Evolutionary conservation across 2,888 invertebrate species (phyloP).

Genomic region (Papilio elwesi): DNA sequence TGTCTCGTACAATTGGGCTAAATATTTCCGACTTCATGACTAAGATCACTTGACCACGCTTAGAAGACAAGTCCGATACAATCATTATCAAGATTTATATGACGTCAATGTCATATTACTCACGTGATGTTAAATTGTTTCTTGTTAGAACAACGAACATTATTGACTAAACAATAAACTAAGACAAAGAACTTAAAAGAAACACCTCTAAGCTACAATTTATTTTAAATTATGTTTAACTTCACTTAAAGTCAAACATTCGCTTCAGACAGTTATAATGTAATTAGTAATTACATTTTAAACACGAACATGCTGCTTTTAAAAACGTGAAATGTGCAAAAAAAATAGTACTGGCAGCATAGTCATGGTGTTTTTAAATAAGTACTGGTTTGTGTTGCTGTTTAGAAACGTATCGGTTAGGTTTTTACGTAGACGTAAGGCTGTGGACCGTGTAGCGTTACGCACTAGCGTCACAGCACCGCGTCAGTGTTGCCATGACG

Average conservation of each 20-base stretch:
- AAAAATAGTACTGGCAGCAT: background rate
- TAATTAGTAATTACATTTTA: slow-evolving; percentile 24
- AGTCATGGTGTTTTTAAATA: background rate
- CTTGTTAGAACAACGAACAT: slow-evolving; percentile 21
- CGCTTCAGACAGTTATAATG: slow-evolving; percentile 16
- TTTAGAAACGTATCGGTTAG: slow-evolving; percentile 15
- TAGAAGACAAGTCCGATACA: slow-evolving; percentile 1
- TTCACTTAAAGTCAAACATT: slow-evolving; percentile 4
- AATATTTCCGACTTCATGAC: slow-evolving; percentile 22
- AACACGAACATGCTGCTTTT: slow-evolving; percentile 11
- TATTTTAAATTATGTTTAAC: slow-evolving; percentile 7
- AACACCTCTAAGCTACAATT: slow-evolving; percentile 6
- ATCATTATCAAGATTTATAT: slow-evolving; percentile 34
- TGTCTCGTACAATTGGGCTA: slow-evolving; percentile 4
- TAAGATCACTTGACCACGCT: slow-evolving; percentile 20
- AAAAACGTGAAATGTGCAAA: background rate
- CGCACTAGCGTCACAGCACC: slow-evolving; percentile 59
- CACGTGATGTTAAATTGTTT: slow-evolving; percentile 26
- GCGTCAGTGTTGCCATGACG: slow-evolving; percentile 59
- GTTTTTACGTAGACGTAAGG: slow-evolving; percentile 28
- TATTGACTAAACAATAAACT: slow-evolving; percentile 28
- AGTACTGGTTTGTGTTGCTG: background rate
- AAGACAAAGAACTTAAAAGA: slow-evolving; percentile 18
- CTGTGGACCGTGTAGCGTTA: slow-evolving; percentile 11
- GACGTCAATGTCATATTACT: slow-evolving; percentile 34